phyloP scores from a whole-genome alignment of 2,888 invertebrate species.

The Drosophila nr. perissopoda region DNA sequence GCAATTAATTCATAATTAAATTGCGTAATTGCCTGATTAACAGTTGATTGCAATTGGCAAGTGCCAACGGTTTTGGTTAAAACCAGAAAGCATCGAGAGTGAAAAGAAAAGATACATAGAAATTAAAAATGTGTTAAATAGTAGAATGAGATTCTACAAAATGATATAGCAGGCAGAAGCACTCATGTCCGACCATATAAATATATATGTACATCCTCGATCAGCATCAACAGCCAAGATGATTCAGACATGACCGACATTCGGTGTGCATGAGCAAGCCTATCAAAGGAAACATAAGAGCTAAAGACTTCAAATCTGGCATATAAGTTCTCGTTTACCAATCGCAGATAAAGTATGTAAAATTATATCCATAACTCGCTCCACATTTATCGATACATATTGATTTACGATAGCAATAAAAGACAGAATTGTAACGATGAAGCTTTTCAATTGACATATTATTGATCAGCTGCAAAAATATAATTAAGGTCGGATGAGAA shows the following conservation, averaged over 20 bases:
- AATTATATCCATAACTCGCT: fast-evolving
- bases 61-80: neutral
- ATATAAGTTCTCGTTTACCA: neutral
- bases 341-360: neutral
- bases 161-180: neutral
- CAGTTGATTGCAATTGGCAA: slow-evolving; percentile 44
- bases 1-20: slow-evolving; percentile 78
- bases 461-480: neutral
- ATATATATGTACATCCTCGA: neutral
- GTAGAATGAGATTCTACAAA: neutral
- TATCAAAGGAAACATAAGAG: neutral
- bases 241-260: neutral
- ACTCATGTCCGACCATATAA: neutral
- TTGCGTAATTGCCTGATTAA: slow-evolving; percentile 76
- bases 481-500: neutral
- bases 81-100: neutral
- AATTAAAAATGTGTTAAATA: neutral
- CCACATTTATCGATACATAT: neutral
- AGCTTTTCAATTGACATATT: neutral
- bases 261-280: neutral
- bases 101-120: neutral
- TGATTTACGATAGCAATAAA: neutral
- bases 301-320: neutral
- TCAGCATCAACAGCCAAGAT: neutral
- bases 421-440: neutral